Base-by-base conservation (phyloP, 2,113 vertebrate genomes). In the Periophthalmodon schlosseri region DNA sequence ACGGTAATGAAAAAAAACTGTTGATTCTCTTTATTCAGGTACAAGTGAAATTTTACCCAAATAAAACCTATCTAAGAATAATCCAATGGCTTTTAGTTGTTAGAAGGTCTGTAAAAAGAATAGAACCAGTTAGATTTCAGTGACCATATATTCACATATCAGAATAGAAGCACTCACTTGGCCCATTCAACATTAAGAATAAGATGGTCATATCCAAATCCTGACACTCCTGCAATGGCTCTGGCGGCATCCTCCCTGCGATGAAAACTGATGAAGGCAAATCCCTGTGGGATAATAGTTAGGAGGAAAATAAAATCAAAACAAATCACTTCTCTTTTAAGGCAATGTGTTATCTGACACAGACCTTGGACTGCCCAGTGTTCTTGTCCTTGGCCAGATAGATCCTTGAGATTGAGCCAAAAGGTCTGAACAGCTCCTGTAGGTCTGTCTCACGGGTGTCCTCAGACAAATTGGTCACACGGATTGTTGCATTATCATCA, bases 101-200 rank as follows among this genome's bases (percentile, higher is more conserved):
- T 95, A 69, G 94, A 95, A 0, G 94, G 94, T 71, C 94, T 95
- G 88, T 10, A 84, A 83, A 11, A 80, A 1, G 39, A 77, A 71
- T 10, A 34, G 23, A 1, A 3, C 77, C 67, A 15, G 56, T 11
- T 63, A 60, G 44, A 49, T 67, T 3, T 3, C 11, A 46, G 12
- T 7, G 49, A 15, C 34, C 28, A 10, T 21, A 65, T 3, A n/a
- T 47, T 21, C 14, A 9, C 71, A 70, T 56, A 0, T 39, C 21
- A 15, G 3, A 64, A 0, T 11, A 2, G 56, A 33, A 49, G 0
- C 13, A 91, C 96, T 95, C 85, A 98, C 97, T 98, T 98, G 84
- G 97, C 97, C 97, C 97, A 98, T 89, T 99, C 97, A 63, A 98
- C 97, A 0, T 97, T 98, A 85, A 99, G 96, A 92, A 98, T 98